These are phyloP conservation scores for Ondatra zibethicus DNA, from an alignment of 2,113 vertebrate genomes.

Conservation along the genomic window DNA sequence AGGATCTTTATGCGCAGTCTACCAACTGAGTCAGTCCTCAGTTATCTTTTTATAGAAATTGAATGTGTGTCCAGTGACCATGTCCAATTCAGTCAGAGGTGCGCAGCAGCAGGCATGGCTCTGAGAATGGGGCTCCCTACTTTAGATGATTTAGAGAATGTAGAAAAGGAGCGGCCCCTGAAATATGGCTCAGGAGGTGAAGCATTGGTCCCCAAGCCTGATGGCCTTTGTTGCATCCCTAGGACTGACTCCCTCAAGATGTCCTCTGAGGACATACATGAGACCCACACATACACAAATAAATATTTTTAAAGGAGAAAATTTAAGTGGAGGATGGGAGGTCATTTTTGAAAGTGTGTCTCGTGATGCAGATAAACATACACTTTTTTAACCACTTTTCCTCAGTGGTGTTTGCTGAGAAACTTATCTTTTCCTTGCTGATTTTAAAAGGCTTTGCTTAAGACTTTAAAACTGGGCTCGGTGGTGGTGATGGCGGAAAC, in stretches of 20 bases:
- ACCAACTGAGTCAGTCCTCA: neutral
- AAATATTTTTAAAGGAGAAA: neutral
- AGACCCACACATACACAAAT: neutral
- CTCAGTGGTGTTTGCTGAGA: neutral
- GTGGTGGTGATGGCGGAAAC: neutral
- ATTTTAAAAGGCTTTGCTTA: constrained; percentile 24
- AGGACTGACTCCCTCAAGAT: neutral
- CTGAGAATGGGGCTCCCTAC: neutral
- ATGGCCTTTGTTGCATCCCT: neutral
- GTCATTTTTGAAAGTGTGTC: neutral
- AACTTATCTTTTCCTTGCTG: neutral
- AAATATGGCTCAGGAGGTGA: neutral
- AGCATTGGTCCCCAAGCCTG: neutral
- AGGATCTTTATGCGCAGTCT: too few relatives aligned
- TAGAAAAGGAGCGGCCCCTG: neutral
- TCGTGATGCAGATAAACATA: neutral
- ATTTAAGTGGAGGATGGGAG: neutral
- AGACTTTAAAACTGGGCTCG: neutral
- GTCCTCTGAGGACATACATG: neutral
- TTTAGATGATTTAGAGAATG: neutral
- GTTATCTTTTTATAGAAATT: neutral
- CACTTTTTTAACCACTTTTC: neutral
- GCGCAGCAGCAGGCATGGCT: neutral
- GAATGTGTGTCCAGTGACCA: neutral
- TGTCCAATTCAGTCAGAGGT: neutral